Evolutionary conservation across 2,113 vertebrate species (phyloP).

Genomic region (Marmota monax): DNA sequence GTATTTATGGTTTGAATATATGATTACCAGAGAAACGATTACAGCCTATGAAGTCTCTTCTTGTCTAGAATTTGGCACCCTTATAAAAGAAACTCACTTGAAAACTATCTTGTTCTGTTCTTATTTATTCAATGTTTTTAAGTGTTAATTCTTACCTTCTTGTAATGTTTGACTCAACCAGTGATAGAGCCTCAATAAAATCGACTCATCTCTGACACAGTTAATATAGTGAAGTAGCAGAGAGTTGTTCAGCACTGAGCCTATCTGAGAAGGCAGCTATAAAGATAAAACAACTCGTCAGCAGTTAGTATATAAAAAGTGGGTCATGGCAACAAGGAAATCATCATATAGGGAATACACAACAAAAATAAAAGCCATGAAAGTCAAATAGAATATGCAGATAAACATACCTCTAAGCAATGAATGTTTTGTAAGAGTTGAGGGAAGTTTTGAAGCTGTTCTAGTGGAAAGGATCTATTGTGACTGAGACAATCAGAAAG

Average conservation of each 20-base stretch:
- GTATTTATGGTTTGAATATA: constrained; percentile 28
- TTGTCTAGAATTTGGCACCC: constrained; percentile 29
- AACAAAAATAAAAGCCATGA: constrained; percentile 34
- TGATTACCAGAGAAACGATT: constrained; percentile 49
- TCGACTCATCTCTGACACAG: constrained; percentile 93
- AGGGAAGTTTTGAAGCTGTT: constrained; percentile 91
- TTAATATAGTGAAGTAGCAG: constrained; percentile 95
- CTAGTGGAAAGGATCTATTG: constrained; percentile 87
- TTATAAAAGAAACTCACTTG: constrained; percentile 45
- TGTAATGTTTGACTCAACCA: constrained; percentile 94
- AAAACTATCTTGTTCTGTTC: background rate
- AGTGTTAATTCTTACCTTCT: constrained; percentile 90
- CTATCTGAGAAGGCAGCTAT: constrained; percentile 97
- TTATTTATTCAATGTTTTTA: background rate
- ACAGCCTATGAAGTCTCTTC: background rate
- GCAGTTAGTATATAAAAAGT: constrained; percentile 38
- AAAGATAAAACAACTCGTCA: constrained; percentile 57
- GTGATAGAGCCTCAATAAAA: constrained; percentile 93
- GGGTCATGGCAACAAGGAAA: constrained; percentile 2
- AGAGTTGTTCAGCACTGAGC: constrained; percentile 92
- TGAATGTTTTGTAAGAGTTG: constrained; percentile 94
- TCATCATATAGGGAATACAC: constrained; percentile 45
- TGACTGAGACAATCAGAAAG: background rate
- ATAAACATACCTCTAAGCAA: constrained; percentile 90
- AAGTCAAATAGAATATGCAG: constrained; percentile 28